Evolutionary conservation across 2,113 vertebrate species (phyloP), one percentile per base, ranked within the genome.

Genomic region (Aptenodytes forsteri): DNA sequence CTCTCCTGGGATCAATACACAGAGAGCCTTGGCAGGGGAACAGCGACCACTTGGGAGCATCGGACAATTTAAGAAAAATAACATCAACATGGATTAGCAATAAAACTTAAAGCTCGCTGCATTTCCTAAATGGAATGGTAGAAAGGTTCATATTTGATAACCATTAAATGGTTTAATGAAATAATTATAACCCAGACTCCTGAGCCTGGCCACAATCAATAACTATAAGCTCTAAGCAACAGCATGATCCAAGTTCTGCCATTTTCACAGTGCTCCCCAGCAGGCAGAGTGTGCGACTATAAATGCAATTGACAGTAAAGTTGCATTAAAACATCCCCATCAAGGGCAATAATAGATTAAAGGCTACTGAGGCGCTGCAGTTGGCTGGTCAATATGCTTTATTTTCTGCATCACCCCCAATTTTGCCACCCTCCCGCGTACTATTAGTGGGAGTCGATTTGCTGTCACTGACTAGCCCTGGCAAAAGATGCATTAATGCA

Each of bases 281-380:
- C 97, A 65, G 97, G 98, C 93, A 85, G 97, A 95, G 96, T 6
- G 49, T 32, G 50, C 26, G 46, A n/a, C 98, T 96, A 82, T 78
- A 97, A 98, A 98, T 98, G 98, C 90, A 96, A 98, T 98, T 95
- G 98, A 97, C 96, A 59, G 83, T 77, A 91, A 98, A 98, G 98
- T 96, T 99, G 98, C 99, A 99, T 99, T 99, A 99, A 99, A 98
- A 97, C 98, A 91, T 97, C 97, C 98, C 99, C 98, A 98, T 98
- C 98, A 93, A 98, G 98, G 98, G 98, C 97, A 98, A 92, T 98
- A 97, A 99, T 99, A 98, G 99, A 99, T 99, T 99, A 99, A 99
- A 99, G 98, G 99, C 99, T 81, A 88, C 98, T 95, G 96, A 98
- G 98, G 98, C 98, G 49, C 99, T 94, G 98, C 97, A 98, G 98